These are phyloP conservation scores for Tiliacea citrago DNA, from an alignment of 2,888 invertebrate species.

Conservation along the genomic window DNA sequence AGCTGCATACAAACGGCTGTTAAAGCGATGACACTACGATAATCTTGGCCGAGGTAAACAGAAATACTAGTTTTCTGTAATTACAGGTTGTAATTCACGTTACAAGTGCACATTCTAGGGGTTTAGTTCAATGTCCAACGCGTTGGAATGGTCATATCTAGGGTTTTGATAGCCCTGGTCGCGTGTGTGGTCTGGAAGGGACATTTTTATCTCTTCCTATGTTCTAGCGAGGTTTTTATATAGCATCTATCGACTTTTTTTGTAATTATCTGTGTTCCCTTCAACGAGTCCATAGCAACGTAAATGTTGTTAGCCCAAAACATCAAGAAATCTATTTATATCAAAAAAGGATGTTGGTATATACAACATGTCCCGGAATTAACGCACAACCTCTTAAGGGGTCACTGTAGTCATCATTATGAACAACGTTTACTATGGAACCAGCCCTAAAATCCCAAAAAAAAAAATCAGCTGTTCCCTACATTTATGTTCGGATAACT, in stretches of 20 bases:
- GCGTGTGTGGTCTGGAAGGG: constrained; percentile 44
- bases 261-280: background rate
- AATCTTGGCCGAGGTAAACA: constrained; percentile 47
- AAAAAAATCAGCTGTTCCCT: too few relatives aligned
- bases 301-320: background rate
- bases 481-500: too few relatives aligned
- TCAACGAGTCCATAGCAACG: background rate
- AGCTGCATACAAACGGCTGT: constrained; percentile 41
- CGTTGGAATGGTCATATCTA: constrained; percentile 19
- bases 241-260: background rate
- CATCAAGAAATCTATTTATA: background rate
- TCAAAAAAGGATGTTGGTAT: too few relatives aligned
- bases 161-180: constrained; percentile 26
- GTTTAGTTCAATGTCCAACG: constrained; percentile 40
- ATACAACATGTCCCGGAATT: too few relatives aligned
- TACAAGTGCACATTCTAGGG: constrained; percentile 32
- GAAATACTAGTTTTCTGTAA: constrained; percentile 53
- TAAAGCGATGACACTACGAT: constrained; percentile 51
- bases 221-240: background rate
- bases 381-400: too few relatives aligned
- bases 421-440: too few relatives aligned
- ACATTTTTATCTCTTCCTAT: constrained; percentile 24
- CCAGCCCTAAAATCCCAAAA: too few relatives aligned
- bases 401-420: too few relatives aligned
- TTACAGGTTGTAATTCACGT: constrained; percentile 26